These are phyloP conservation scores for Axea sp. DNA, from an alignment of 2,888 invertebrate genomes.

Conservation along the genomic window DNA sequence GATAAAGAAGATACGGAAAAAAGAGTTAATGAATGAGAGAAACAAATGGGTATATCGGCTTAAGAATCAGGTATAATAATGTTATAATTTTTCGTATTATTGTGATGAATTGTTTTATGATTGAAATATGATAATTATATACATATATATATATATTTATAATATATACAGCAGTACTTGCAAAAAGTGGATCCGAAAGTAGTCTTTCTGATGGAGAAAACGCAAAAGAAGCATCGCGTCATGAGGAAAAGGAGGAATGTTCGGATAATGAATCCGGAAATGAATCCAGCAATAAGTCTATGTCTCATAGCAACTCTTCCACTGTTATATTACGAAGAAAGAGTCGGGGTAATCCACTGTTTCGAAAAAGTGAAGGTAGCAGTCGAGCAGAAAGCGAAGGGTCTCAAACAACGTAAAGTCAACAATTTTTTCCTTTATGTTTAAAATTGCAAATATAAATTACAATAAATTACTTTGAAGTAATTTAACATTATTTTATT, in stretches of 20 bases:
- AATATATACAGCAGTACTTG: too few relatives aligned
- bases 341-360: constrained; percentile 84
- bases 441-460: neutral
- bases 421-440: constrained; percentile 11
- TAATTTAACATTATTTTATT: too few relatives aligned
- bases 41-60: too few relatives aligned
- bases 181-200: constrained; percentile 93
- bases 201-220: constrained; percentile 90
- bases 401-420: constrained; percentile 75
- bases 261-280: constrained; percentile 83
- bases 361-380: constrained; percentile 84
- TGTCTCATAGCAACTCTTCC: constrained; percentile 73
- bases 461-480: too few relatives aligned
- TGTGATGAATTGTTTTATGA: too few relatives aligned
- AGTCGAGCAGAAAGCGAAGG: constrained; percentile 77
- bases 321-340: constrained; percentile 83
- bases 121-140: too few relatives aligned
- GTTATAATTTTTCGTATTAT: too few relatives aligned
- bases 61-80: too few relatives aligned
- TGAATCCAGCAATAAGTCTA: constrained; percentile 72
- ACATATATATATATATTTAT: too few relatives aligned
- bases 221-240: constrained; percentile 86
- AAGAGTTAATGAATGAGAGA: too few relatives aligned
- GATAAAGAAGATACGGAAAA: too few relatives aligned
- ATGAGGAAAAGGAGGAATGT: constrained; percentile 87